Evolutionary conservation across 2,797 vertebrate species (phyloP).

Genomic region (Gambusia yucatana): DNA sequence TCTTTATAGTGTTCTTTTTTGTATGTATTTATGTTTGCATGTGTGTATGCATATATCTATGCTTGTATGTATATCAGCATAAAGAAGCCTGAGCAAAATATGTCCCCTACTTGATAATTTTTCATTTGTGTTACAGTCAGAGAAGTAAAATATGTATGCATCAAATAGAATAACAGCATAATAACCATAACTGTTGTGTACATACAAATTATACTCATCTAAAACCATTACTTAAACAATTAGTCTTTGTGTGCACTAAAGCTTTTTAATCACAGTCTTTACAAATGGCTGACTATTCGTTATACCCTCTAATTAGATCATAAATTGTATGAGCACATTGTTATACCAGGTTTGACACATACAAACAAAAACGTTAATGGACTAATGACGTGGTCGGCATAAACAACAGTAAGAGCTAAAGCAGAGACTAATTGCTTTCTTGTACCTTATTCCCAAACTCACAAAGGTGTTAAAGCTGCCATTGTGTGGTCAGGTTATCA

Average conservation of each 20-base stretch:
- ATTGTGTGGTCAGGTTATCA: conserved; percentile 36
- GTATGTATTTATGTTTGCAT: background rate
- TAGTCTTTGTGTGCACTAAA: conserved; percentile 77
- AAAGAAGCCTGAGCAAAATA: background rate
- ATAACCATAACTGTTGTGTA: conserved; percentile 66
- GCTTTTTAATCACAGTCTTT: conserved; percentile 77
- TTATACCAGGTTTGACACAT: conserved; percentile 59
- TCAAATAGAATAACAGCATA: conserved; percentile 45
- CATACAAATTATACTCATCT: conserved; percentile 76
- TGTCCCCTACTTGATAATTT: conserved; percentile 5
- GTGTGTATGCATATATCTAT: background rate
- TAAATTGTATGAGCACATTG: conserved; percentile 74
- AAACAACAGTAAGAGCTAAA: conserved; percentile 31
- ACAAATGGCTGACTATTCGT: conserved; percentile 80
- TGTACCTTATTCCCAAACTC: conserved; percentile 36
- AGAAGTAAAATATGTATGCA: conserved; percentile 38
- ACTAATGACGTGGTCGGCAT: conserved; percentile 49
- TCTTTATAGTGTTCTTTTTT: background rate
- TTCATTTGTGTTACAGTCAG: conserved; percentile 22
- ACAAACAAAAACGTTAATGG: conserved; percentile 54
- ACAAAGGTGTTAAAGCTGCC: conserved; percentile 19
- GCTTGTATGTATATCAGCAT: background rate
- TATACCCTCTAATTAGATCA: conserved; percentile 78
- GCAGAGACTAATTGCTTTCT: conserved; percentile 38
- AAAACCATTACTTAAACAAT: conserved; percentile 75